Percentiles rank a stretch among this genome's conserved stretches.
These are phyloP conservation scores for Cylindroiulus punctatus DNA, from an alignment of 2,888 invertebrate genomes.

Conservation along the genomic window DNA sequence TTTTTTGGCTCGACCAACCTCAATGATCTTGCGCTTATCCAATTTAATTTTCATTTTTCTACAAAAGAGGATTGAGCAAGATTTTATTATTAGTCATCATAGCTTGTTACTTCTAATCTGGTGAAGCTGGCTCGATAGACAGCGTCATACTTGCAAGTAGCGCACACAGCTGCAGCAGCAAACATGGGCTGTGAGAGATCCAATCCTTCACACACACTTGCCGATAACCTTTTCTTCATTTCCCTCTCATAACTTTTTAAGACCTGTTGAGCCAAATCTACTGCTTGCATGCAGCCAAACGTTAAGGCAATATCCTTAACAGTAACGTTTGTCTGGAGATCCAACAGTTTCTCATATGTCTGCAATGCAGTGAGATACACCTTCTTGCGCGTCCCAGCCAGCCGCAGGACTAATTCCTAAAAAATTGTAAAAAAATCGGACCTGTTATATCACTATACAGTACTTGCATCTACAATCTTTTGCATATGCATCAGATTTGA, in stretches of 20 bases:
- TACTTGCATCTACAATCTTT: no score
- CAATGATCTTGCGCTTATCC: slow-evolving; percentile 53
- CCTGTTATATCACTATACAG: no score
- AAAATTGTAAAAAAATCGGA: neutral
- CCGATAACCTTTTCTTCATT: slow-evolving; percentile 46
- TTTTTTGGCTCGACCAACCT: slow-evolving; percentile 52
- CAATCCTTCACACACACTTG: slow-evolving; percentile 42
- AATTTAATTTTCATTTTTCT: slow-evolving; percentile 55
- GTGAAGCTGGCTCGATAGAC: neutral
- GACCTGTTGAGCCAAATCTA: slow-evolving; percentile 47
- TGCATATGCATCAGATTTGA: no score
- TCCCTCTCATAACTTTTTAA: slow-evolving; percentile 52
- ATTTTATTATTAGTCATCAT: neutral
- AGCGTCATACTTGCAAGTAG: slow-evolving; percentile 56
- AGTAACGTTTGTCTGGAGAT: slow-evolving; percentile 31
- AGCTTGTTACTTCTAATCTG: neutral
- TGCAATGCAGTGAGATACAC: slow-evolving; percentile 52
- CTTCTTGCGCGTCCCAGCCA: slow-evolving; percentile 55
- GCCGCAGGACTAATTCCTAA: slow-evolving; percentile 55
- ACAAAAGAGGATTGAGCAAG: neutral
- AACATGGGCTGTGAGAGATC: slow-evolving; percentile 46
- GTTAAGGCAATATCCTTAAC: slow-evolving; percentile 55
- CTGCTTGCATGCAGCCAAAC: slow-evolving; percentile 55
- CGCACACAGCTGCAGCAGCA: slow-evolving; percentile 55
- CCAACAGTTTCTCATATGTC: slow-evolving; percentile 52